Conservation (phyloP, 2,113 vertebrate genomes). For the Cnemophilus loriae region DNA sequence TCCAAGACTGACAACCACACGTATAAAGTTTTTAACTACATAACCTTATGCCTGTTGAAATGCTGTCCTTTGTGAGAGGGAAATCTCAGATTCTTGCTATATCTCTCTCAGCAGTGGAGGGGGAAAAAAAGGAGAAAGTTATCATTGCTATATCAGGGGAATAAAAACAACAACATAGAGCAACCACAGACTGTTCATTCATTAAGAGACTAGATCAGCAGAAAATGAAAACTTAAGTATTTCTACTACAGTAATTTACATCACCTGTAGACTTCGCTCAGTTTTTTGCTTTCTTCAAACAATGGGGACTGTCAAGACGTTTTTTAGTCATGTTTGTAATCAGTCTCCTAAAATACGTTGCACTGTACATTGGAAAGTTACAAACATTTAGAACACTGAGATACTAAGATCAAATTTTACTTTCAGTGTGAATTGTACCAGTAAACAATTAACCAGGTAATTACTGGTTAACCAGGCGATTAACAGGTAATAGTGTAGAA, state of each 20-base stretch:
- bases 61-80: not conserved
- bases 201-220: not conserved
- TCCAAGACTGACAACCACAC: not conserved
- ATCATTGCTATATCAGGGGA: not conserved
- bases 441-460: not conserved
- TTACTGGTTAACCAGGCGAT: not conserved
- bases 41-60: not conserved
- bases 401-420: not conserved
- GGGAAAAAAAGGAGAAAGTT: accelerated
- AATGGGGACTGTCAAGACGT: not conserved
- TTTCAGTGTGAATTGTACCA: not conserved
- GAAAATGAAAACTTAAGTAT: not conserved
- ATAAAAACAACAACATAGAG: not conserved
- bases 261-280: not conserved
- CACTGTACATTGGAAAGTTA: not conserved
- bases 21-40: not conserved
- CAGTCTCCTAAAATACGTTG: not conserved
- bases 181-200: not conserved
- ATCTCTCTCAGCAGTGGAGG: not conserved
- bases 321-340: not conserved
- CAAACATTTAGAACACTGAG: not conserved
- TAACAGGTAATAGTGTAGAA: not conserved
- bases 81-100: not conserved
- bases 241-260: not conserved
- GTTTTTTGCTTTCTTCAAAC: not conserved